Conservation (phyloP, 2,113 vertebrate species). For the Syngnathus typhle region DNA sequence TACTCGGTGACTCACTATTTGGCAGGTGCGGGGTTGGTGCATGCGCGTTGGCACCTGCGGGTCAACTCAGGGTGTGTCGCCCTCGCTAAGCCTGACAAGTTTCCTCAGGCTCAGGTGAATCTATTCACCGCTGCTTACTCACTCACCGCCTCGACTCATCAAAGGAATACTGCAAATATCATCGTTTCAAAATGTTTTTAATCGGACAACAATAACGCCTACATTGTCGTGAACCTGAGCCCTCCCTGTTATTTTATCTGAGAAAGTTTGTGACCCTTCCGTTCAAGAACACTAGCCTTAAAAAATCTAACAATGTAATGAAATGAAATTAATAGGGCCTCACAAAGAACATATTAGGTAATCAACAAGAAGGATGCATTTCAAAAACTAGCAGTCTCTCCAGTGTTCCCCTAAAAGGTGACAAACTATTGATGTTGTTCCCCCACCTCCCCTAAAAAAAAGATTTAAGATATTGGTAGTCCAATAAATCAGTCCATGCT, state of each 20-base stretch:
- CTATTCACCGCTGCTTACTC: not conserved
- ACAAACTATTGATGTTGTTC: too few relatives aligned
- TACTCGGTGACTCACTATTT: not conserved
- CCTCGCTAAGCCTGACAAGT: not conserved
- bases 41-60: not conserved
- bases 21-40: not conserved
- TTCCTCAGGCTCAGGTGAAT: conserved; percentile 2
- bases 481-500: too few relatives aligned
- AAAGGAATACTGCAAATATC: not conserved
- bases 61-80: not conserved
- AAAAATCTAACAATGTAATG: not conserved
- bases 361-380: not conserved
- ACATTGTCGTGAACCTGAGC: not conserved
- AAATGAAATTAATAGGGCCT: not conserved
- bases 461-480: too few relatives aligned
- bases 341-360: not conserved
- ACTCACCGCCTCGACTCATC: not conserved
- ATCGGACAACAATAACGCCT: not conserved
- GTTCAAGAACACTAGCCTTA: not conserved
- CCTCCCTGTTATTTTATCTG: not conserved
- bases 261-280: not conserved
- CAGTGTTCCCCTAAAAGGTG: too few relatives aligned
- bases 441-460: too few relatives aligned
- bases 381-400: not conserved
- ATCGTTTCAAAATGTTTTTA: not conserved